Evolutionary conservation across 1,140 invertebrate genomes (phyloP), one percentile per base, ranked within the genome.

Genomic region (Neodiprion pinetum): DNA sequence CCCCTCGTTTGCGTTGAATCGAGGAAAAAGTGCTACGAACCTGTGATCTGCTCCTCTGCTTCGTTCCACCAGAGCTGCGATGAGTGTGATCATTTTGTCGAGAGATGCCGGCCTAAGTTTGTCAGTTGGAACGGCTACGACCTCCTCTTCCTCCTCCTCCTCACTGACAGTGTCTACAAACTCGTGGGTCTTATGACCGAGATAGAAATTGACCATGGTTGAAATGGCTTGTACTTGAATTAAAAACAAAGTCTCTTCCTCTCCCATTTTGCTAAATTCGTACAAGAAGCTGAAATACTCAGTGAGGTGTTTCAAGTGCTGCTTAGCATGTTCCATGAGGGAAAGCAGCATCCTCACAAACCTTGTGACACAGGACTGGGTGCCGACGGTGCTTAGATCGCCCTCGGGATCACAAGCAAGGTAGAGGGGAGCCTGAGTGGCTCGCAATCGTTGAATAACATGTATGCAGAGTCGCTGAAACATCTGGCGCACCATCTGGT

Each of bases 51-150:
- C 89, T 74, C 94, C 94, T 17, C 96, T 88, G 47, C 96, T 97
- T 73, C 95, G 93, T 84, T 98, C 97, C 28, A 98, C 95, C 48
- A 98, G 89, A 1, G 94, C 92, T 7, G 96, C 95, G 48, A 97
- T 94, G 7, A 98, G 86, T 9, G 95, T 94, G 69, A 98, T 96
- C 97, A 98, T 98, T 88, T 98, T 98, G 85, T 98, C 97, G n/a
- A 98, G 87, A 0, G 96, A 96, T 1, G 95, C 94, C 0, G 96
- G 96, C 78, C 96, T 92, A 73, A 96, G 92, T 84, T 96, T 96
- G 76, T 95, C 94, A 21, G 92, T 90, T 0, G 92, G 89, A 70
- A 92, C 88, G 10, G 93, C 90, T 2, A 92, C 90, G 21, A 93
- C 92, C 73, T 94, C 93, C 78, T 93, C 94, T 75, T 95, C 94